These are phyloP conservation scores for Paramormyrops kingsleyae DNA, from an alignment of 2,113 vertebrate species.

Conservation along the genomic window DNA sequence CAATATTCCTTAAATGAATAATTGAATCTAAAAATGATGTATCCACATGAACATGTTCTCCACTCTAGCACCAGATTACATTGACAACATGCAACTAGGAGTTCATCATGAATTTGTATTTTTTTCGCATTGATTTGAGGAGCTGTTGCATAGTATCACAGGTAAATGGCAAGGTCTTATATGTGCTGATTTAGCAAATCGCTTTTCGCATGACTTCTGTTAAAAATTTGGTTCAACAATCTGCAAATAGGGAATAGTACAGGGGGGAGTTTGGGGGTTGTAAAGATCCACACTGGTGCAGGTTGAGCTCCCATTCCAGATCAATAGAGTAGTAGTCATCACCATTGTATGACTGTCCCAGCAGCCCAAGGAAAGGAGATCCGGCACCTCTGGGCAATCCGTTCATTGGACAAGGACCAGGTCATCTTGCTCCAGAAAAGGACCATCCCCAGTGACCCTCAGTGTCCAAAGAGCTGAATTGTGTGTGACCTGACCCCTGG, in stretches of 20 bases:
- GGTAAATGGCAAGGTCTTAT: slow-evolving; percentile 31
- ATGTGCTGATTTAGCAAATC: slow-evolving; percentile 8
- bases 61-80: not conserved
- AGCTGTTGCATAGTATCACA: slow-evolving; percentile 43
- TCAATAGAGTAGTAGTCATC: slow-evolving; percentile 58
- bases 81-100: not conserved
- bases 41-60: not conserved
- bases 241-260: slow-evolving; percentile 42
- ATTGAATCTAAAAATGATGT: not conserved
- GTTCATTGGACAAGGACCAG: slow-evolving; percentile 36
- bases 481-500: slow-evolving; percentile 52
- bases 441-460: slow-evolving; percentile 58
- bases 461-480: slow-evolving; percentile 46
- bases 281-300: slow-evolving; percentile 15
- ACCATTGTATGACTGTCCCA: slow-evolving; percentile 50
- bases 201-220: slow-evolving; percentile 39
- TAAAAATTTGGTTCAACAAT: slow-evolving; percentile 38
- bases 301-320: slow-evolving; percentile 44
- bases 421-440: slow-evolving; percentile 27
- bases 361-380: slow-evolving; percentile 35
- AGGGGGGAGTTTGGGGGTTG: slow-evolving; percentile 28
- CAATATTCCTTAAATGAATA: not conserved
- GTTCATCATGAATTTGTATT: not conserved
- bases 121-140: not conserved
- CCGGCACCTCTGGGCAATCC: slow-evolving; percentile 29